Evolutionary conservation across 2,797 vertebrate species (phyloP).

Genomic region (Sebastes nivosus): DNA sequence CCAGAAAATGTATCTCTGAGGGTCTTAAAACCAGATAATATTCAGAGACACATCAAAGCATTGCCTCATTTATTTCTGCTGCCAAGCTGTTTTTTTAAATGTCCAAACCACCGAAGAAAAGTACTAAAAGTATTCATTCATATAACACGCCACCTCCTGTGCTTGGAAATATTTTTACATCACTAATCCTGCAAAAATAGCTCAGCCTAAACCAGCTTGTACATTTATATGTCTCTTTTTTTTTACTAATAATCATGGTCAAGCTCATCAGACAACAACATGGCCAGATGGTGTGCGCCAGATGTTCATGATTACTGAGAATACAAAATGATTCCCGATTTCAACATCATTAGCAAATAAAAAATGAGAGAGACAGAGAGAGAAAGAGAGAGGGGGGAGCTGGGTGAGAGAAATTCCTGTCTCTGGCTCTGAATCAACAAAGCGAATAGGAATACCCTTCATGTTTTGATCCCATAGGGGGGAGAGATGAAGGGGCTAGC

Average conservation of each 20-base stretch:
- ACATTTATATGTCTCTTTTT: slow-evolving; percentile 51
- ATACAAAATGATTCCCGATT: slow-evolving; percentile 78
- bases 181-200: slow-evolving; percentile 46
- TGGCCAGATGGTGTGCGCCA: slow-evolving; percentile 76
- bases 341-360: slow-evolving; percentile 80
- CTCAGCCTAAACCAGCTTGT: slow-evolving; percentile 17
- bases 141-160: not conserved
- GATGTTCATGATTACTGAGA: slow-evolving; percentile 82
- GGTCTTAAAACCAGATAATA: slow-evolving; percentile 7
- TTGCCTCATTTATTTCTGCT: slow-evolving; percentile 5
- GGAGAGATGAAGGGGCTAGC: not conserved
- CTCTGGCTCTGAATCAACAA: slow-evolving; percentile 60
- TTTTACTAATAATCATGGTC: slow-evolving; percentile 62
- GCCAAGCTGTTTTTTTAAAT: not conserved
- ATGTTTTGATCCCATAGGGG: slow-evolving; percentile 24
- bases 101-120: slow-evolving; percentile 1
- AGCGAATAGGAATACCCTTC: slow-evolving; percentile 64
- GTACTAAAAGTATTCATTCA: not conserved
- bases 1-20: slow-evolving; percentile 45
- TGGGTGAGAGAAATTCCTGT: slow-evolving; percentile 48
- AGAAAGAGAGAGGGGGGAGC: not conserved
- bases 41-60: slow-evolving; percentile 22
- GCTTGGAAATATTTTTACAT: slow-evolving; percentile 19
- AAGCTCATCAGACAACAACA: slow-evolving; percentile 62
- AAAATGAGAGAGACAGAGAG: slow-evolving; percentile 2